A percentile compares a stretch with the other conserved stretches of the same genome.
phyloP scores from a whole-genome alignment of 2,888 invertebrate species.

The Netelia fuscicornis region DNA sequence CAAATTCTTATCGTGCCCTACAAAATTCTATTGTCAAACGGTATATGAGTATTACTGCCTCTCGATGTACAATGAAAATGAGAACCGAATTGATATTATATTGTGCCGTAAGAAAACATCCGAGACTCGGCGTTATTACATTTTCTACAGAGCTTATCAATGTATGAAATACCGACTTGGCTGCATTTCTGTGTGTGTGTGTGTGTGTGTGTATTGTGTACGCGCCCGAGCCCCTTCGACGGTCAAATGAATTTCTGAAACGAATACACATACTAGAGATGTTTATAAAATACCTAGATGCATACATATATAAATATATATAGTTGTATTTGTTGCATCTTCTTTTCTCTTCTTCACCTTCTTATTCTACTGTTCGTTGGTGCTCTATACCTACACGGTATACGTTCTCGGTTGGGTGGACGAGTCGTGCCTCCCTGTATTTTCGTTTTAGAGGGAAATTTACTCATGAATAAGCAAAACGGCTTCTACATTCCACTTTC shows the following conservation, averaged over 20 bases:
- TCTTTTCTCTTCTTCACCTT: constrained; percentile 56
- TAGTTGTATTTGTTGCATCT: constrained; percentile 20
- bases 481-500: constrained; percentile 68
- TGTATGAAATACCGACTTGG: not conserved
- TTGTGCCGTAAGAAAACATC: not conserved
- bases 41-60: not conserved
- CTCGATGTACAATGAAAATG: not conserved
- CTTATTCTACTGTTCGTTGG: constrained; percentile 56
- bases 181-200: not conserved
- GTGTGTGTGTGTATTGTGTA: not conserved
- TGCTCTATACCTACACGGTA: constrained; percentile 5
- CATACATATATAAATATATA: constrained; percentile 5
- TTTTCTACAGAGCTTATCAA: not conserved
- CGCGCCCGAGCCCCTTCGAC: constrained; percentile 20
- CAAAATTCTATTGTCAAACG: not conserved
- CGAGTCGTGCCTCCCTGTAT: constrained; percentile 66
- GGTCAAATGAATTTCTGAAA: constrained; percentile 36
- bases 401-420: constrained; percentile 27
- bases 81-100: not conserved
- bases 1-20: too few relatives aligned
- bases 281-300: constrained; percentile 17
- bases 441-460: constrained; percentile 76
- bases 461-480: constrained; percentile 76
- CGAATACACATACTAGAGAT: constrained; percentile 9
- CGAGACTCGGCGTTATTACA: not conserved